Base-by-base conservation (phyloP, 2,888 invertebrate species). In the Busseola fusca region DNA sequence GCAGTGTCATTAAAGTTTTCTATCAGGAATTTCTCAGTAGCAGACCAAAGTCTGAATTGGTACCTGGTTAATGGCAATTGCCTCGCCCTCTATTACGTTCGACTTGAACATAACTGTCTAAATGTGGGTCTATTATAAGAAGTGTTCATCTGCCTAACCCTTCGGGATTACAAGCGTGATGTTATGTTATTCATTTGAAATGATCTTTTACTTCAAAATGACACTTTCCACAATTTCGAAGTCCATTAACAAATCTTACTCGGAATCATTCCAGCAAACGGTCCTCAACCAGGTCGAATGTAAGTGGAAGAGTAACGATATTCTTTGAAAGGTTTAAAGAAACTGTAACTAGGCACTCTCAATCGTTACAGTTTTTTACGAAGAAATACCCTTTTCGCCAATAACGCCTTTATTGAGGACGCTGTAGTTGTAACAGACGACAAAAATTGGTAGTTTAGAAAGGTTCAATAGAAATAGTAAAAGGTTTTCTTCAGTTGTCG, bases 331-430 rank as follows among this genome's bases (percentile, higher is more conserved):
- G 40, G 56, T 60, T 62, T 66, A 69, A 76, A 79, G 59, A 72
- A 76, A 72, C 60, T 63, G 69, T 72, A 68, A 63, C 72, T 66
- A 40, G 59, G 64, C 52, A 70, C 63, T 72, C 58, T n/a, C 72
- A 40, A 74, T 77, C 77, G 77, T 81, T 65, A 67, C 21, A 71
- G 62, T 59, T 77, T 80, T n/a, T 78, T 73, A 64, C 71, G 21
- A 42, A 64, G 72, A 77, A 79, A 74, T 64, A 68, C 63, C 70
- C 59, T 76, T 76, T 78, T 74, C 52, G 56, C 62, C 80, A 72
- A 74, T 83, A 79, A 76, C 66, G 60, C 69, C 12, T 66, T 72
- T 65, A 72, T 78, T 73, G 64, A 63, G 34, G 25, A 64, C 27
- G 40, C 52, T 54, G 21, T 57, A 72, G 65, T 60, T 59, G 65